Conservation (phyloP, 2,797 vertebrate genomes). For the Melanotaenia boesemani region DNA sequence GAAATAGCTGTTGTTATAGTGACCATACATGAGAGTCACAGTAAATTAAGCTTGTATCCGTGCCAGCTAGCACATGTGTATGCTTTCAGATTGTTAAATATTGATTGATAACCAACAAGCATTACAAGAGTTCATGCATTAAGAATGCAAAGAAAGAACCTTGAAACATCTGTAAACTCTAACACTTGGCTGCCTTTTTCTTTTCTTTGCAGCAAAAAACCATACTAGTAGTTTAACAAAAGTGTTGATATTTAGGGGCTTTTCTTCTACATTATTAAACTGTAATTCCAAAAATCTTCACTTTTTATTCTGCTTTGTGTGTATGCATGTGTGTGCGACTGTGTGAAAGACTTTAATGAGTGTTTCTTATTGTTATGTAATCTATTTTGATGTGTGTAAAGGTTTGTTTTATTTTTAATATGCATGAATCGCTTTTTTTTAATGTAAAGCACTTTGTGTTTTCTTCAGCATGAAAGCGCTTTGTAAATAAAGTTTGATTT, state of each 20-base stretch:
- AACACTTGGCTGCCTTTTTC: neutral
- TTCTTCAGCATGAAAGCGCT: no score
- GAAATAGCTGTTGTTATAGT: neutral
- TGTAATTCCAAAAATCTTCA: no score
- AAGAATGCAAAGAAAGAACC: neutral
- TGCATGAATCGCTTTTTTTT: no score
- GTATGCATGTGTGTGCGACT: no score
- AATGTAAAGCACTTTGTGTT: no score
- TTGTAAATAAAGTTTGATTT: no score
- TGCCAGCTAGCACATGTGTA: neutral
- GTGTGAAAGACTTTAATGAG: no score
- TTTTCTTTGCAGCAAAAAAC: neutral
- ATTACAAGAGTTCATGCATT: neutral
- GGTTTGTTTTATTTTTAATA: no score
- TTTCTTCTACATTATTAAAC: neutral
- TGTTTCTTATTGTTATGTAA: no score
- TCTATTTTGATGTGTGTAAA: no score
- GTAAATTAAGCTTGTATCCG: neutral
- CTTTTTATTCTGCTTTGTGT: no score
- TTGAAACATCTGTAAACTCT: no score
- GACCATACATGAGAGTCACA: neutral
- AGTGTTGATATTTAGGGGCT: conserved; percentile 8
- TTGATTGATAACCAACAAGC: neutral
- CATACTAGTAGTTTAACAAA: neutral
- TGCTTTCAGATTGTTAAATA: neutral